Conservation (phyloP, 2,797 vertebrate genomes). For the Odontamblyopus lacepedii region DNA sequence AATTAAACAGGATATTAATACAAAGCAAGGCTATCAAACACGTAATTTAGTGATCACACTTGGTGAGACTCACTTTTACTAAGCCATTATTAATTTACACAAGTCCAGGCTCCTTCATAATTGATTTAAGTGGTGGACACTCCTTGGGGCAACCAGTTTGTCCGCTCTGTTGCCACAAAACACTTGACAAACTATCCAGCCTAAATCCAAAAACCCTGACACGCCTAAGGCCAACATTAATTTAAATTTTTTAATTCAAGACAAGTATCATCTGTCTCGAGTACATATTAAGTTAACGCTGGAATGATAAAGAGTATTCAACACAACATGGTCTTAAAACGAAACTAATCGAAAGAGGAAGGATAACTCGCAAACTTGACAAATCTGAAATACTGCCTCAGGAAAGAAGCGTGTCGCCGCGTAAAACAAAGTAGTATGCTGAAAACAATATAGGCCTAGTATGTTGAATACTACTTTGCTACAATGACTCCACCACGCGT, state of each 20-base stretch:
- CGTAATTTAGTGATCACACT: conserved; percentile 47
- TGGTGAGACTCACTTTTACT: conserved; percentile 56
- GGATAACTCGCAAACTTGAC: background rate
- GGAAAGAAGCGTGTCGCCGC: background rate
- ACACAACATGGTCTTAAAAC: background rate
- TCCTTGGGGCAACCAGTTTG: conserved; percentile 16
- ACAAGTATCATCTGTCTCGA: background rate
- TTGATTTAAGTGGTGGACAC: conserved; percentile 41
- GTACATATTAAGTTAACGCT: background rate
- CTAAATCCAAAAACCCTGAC: background rate
- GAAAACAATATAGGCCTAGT: too few species aligned
- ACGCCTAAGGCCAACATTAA: background rate
- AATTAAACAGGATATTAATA: conserved; percentile 37
- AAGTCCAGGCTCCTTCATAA: conserved; percentile 43
- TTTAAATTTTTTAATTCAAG: background rate
- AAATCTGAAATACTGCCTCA: background rate
- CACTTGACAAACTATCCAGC: background rate
- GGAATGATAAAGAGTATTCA: background rate
- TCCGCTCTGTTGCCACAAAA: conserved; percentile 21
- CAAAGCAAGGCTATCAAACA: conserved; percentile 21
- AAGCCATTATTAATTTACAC: conserved; percentile 64
- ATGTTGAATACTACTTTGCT: too few species aligned
- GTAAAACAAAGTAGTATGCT: background rate
- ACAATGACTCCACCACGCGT: background rate
- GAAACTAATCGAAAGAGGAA: conserved; percentile 54